Evolutionary conservation across 2,797 vertebrate species (phyloP).

Genomic region (Semaprochilodus insignis): DNA sequence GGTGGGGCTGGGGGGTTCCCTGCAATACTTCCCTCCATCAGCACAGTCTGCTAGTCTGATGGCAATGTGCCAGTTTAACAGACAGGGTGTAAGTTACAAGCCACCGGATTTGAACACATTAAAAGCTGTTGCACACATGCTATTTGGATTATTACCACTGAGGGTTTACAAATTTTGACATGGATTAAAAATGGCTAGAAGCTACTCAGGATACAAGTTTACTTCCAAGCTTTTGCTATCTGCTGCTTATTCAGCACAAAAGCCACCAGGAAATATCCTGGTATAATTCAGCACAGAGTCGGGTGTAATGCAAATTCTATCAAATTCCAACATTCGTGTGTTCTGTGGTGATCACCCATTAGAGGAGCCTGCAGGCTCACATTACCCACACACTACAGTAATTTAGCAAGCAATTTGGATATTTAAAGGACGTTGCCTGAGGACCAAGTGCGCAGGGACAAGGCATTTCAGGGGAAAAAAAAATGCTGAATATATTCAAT

Average conservation of each 20-base stretch:
- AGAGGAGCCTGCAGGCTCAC: constrained; percentile 55
- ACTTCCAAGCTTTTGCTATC: background rate
- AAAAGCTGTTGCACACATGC: constrained; percentile 46
- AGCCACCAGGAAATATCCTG: background rate
- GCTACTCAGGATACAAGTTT: constrained; percentile 18
- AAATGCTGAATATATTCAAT: background rate
- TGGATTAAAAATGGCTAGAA: constrained; percentile 49
- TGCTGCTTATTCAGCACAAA: constrained; percentile 13
- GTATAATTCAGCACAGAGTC: constrained; percentile 35
- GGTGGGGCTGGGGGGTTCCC: constrained; percentile 16
- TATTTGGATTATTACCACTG: constrained; percentile 48
- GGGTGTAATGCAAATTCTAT: constrained; percentile 46
- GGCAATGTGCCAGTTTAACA: constrained; percentile 58
- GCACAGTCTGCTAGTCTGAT: constrained; percentile 51
- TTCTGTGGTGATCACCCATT: constrained; percentile 41
- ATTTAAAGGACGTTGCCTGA: constrained; percentile 46
- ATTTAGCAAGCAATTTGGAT: constrained; percentile 64
- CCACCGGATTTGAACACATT: constrained; percentile 48
- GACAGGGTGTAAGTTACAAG: constrained; percentile 58
- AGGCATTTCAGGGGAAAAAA: background rate
- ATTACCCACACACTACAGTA: constrained; percentile 38
- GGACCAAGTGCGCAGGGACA: constrained; percentile 30
- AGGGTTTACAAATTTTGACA: constrained; percentile 54
- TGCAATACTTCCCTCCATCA: constrained; percentile 44
- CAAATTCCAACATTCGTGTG: background rate